These are phyloP conservation scores for Mirounga angustirostris DNA, from an alignment of 2,113 vertebrate species.

Conservation along the genomic window DNA sequence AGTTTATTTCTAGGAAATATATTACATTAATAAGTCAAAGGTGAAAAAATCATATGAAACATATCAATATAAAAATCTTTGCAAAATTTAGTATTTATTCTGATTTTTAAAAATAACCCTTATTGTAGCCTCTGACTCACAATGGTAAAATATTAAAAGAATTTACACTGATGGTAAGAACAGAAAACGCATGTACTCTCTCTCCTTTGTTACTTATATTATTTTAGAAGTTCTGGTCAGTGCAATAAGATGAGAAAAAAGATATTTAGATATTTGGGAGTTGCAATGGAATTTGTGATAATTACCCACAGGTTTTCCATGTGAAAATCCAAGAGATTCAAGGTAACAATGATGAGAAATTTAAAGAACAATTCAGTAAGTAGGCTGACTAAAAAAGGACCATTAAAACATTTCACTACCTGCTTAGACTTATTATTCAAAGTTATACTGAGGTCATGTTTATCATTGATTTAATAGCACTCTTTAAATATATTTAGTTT, in stretches of 20 bases:
- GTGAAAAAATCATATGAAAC: background rate
- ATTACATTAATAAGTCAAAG: background rate
- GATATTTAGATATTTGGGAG: constrained; percentile 1
- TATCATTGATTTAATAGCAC: background rate
- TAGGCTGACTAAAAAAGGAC: background rate
- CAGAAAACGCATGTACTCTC: background rate
- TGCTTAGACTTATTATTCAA: background rate
- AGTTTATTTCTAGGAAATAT: background rate
- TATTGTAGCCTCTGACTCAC: background rate
- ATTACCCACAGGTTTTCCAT: background rate
- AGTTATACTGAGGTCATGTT: constrained; percentile 16
- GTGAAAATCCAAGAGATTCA: background rate
- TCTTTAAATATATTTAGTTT: constrained; percentile 47
- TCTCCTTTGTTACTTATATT: background rate
- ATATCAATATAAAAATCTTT: background rate
- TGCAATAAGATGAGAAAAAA: constrained; percentile 24
- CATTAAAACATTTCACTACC: background rate
- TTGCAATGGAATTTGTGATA: background rate
- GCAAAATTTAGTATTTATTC: background rate
- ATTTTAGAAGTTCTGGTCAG: background rate
- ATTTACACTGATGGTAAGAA: background rate
- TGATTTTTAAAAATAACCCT: background rate
- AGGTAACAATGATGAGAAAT: background rate
- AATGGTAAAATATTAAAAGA: background rate
- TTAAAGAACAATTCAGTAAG: background rate